Percentiles rank a stretch among this genome's conserved stretches.
phyloP scores from a whole-genome alignment of 2,113 vertebrate genomes.

The Pomatorhinus ruficollis region DNA sequence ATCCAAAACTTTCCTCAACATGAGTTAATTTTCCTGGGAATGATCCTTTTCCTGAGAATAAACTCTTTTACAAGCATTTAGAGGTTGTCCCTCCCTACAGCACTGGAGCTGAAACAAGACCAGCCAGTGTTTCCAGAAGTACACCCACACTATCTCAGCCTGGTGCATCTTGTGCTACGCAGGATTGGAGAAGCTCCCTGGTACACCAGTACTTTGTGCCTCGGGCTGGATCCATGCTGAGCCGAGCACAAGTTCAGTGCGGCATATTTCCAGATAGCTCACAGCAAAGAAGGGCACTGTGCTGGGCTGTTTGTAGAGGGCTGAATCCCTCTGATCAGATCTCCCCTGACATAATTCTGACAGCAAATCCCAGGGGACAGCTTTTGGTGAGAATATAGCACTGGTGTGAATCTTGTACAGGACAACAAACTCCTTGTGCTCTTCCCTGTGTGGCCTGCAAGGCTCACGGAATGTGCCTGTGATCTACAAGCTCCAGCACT shows the following conservation, averaged over 20 bases:
- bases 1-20: neutral
- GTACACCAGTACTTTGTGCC: accelerated
- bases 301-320: neutral
- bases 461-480: accelerated
- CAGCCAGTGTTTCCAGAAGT: conserved; percentile 24
- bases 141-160: neutral
- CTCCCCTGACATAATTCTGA: neutral
- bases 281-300: neutral
- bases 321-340: neutral
- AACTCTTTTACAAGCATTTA: conserved; percentile 10
- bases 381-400: neutral
- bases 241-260: neutral
- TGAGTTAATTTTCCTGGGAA: conserved; percentile 18
- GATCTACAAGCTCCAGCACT: neutral
- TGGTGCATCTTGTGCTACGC: neutral
- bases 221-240: accelerated
- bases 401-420: neutral
- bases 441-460: neutral
- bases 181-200: neutral
- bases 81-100: neutral
- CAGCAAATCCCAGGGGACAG: neutral
- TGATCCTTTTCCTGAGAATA: neutral
- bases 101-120: conserved; percentile 3
- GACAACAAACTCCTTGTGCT: neutral
- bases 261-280: neutral